Evolutionary conservation across 2,113 vertebrate genomes (phyloP).

Genomic region (Himantopus leucocephalus): DNA sequence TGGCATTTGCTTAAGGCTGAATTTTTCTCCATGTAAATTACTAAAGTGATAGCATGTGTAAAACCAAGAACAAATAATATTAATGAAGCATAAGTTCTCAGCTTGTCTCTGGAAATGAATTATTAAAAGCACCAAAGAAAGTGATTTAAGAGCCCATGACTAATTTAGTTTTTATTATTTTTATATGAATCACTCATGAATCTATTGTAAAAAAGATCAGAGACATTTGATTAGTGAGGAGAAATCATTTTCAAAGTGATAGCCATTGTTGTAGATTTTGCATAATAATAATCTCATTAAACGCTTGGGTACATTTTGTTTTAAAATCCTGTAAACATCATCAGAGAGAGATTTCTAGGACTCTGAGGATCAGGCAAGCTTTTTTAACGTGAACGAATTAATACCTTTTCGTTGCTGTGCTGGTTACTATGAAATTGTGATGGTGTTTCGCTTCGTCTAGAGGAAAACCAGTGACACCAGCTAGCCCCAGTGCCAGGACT

Average conservation of each 20-base stretch:
- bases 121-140: constrained; percentile 73
- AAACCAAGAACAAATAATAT: constrained; percentile 73
- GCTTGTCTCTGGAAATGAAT: constrained; percentile 72
- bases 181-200: constrained; percentile 69
- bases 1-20: constrained; percentile 66
- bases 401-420: neutral
- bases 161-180: constrained; percentile 80
- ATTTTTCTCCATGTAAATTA: constrained; percentile 47
- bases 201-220: constrained; percentile 70
- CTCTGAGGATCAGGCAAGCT: neutral
- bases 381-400: neutral
- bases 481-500: neutral
- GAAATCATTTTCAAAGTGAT: constrained; percentile 48
- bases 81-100: constrained; percentile 73
- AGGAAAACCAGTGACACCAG: neutral
- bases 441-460: neutral
- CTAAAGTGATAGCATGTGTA: constrained; percentile 48
- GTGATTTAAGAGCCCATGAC: constrained; percentile 73
- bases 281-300: constrained; percentile 73
- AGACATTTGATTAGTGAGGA: constrained; percentile 68
- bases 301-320: constrained; percentile 66
- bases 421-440: neutral
- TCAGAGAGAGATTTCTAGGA: neutral
- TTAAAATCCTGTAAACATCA: constrained; percentile 64
- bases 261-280: constrained; percentile 50